Conservation (phyloP, 2,888 invertebrate species). For the Lingula anatina region DNA sequence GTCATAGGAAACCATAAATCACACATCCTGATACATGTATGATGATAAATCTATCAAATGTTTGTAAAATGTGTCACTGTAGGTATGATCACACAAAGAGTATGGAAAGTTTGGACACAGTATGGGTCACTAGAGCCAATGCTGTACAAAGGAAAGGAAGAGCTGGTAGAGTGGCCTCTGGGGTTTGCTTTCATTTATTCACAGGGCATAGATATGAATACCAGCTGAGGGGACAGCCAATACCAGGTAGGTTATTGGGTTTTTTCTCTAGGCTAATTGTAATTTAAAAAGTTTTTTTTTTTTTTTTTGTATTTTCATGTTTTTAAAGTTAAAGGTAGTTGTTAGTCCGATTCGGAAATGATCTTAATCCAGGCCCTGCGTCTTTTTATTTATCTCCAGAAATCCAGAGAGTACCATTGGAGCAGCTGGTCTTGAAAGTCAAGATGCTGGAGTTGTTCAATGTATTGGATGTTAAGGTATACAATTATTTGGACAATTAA, state of each 20-base stretch:
- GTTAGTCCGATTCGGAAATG: neutral
- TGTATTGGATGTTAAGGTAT: constrained; percentile 24
- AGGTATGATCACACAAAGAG: constrained; percentile 57
- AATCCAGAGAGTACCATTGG: constrained; percentile 72
- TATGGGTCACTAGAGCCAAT: constrained; percentile 81
- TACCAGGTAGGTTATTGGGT: constrained; percentile 40
- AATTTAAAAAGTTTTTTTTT: too few relatives aligned
- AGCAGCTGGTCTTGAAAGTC: constrained; percentile 76
- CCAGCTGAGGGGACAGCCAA: constrained; percentile 62
- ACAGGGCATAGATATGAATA: constrained; percentile 63
- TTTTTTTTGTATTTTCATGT: too few relatives aligned
- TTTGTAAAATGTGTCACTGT: too few relatives aligned
- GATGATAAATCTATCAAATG: too few relatives aligned
- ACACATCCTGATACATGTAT: too few relatives aligned
- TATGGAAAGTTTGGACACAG: constrained; percentile 67
- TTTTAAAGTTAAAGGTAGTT: neutral
- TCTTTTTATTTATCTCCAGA: constrained; percentile 61
- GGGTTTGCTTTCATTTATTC: constrained; percentile 79
- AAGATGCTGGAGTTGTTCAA: constrained; percentile 56
- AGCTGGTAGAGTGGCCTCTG: constrained; percentile 80
- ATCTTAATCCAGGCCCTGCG: neutral
- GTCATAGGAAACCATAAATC: too few relatives aligned
- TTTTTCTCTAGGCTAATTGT: too few relatives aligned
- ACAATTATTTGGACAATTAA: constrained; percentile 8
- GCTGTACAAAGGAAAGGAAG: constrained; percentile 79